Percentiles rank a stretch among this genome's conserved stretches.
Conservation (phyloP, 2,113 vertebrate species). For the Coturnix japonica region DNA sequence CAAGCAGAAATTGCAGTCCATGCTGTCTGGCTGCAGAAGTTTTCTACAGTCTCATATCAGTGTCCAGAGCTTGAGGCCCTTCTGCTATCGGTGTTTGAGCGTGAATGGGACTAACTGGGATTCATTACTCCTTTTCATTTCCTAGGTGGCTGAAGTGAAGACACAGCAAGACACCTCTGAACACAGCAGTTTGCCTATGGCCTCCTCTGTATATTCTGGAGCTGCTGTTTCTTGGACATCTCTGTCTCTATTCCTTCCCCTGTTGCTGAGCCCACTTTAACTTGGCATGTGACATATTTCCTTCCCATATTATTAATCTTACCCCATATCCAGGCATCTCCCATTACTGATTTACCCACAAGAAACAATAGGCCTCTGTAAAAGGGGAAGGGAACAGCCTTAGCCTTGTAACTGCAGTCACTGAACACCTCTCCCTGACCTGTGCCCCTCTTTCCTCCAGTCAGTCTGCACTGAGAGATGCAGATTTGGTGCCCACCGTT, state of each 20-base stretch:
- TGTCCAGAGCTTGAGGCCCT: neutral
- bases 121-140: conserved; percentile 42
- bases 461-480: neutral
- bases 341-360: neutral
- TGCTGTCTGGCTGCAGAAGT: neutral
- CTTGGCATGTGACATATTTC: neutral
- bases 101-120: neutral
- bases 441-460: neutral
- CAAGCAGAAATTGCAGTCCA: neutral
- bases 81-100: neutral
- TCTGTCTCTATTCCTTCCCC: conserved; percentile 13
- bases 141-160: conserved; percentile 62
- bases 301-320: neutral
- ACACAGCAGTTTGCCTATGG: conserved; percentile 20
- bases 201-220: conserved; percentile 60
- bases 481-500: neutral
- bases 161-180: neutral
- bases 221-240: conserved; percentile 28
- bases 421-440: neutral
- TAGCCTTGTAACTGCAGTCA: neutral
- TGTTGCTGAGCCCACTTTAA: conserved; percentile 46
- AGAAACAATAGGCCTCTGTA: neutral
- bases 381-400: neutral
- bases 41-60: neutral
- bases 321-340: neutral